These are phyloP conservation scores for Eupsittula cactorum DNA, from an alignment of 2,113 vertebrate species.

Conservation along the genomic window DNA sequence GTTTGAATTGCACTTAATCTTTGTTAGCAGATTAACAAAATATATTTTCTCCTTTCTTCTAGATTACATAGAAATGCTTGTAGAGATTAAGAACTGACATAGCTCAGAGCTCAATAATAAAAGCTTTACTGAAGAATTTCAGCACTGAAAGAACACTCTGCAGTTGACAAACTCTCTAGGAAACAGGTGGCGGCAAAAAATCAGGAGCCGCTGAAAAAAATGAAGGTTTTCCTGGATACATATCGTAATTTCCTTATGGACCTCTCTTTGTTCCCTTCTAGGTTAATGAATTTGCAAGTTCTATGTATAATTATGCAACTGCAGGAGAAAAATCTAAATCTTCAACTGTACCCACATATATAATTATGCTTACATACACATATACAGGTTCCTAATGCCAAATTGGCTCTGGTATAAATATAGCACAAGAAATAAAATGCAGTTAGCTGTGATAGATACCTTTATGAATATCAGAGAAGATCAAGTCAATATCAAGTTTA, in stretches of 20 bases:
- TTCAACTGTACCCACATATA: neutral
- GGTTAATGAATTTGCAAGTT: neutral
- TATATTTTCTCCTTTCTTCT: conserved; percentile 39
- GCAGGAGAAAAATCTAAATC: neutral
- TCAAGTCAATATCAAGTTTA: neutral
- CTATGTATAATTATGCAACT: neutral
- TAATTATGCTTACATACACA: neutral
- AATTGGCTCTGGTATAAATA: neutral
- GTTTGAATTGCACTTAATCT: conserved; percentile 37
- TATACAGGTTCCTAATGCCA: neutral
- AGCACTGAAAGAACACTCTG: neutral
- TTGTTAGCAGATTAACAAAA: conserved; percentile 51
- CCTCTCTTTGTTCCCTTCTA: neutral
- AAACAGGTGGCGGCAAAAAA: neutral
- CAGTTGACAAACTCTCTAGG: neutral
- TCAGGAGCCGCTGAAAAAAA: neutral
- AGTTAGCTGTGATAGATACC: neutral
- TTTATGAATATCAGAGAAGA: neutral
- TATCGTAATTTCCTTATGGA: neutral
- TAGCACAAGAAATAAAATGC: neutral
- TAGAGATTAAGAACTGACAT: neutral
- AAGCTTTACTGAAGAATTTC: conserved; percentile 9
- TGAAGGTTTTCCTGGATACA: neutral
- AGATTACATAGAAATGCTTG: conserved; percentile 33
- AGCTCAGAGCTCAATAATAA: conserved; percentile 17